These are phyloP conservation scores for Hemibagrus guttatus DNA, from an alignment of 2,797 vertebrate species.

Conservation along the genomic window DNA sequence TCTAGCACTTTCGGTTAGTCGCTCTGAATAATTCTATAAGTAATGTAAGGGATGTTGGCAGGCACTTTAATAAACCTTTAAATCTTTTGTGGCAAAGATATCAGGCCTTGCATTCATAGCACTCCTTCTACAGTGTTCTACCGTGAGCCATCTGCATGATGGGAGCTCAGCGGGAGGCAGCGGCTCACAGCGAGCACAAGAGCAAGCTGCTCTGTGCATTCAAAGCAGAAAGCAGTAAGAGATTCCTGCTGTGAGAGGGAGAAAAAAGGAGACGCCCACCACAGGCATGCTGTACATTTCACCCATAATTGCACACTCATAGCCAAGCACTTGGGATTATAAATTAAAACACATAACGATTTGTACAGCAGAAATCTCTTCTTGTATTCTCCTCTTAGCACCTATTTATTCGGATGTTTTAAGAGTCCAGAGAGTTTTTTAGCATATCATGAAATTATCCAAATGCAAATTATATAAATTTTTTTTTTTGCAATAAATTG, in stretches of 20 bases:
- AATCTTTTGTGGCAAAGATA: constrained; percentile 6
- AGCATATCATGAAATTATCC: neutral
- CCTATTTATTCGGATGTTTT: neutral
- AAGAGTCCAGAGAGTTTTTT: neutral
- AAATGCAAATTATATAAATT: neutral
- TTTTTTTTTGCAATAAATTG: neutral
- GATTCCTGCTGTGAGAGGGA: constrained; percentile 35
- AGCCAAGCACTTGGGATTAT: neutral
- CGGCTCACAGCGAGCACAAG: constrained; percentile 32
- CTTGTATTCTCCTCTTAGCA: neutral
- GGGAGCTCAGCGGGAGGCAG: constrained; percentile 41
- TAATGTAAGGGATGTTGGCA: neutral
- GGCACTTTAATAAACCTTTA: constrained; percentile 23
- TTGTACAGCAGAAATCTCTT: neutral
- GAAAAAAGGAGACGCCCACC: constrained; percentile 24
- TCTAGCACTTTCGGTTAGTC: neutral
- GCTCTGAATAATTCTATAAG: neutral
- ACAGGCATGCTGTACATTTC: constrained; percentile 5
- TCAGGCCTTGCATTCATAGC: neutral
- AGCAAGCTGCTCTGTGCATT: constrained; percentile 43
- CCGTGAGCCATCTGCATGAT: constrained; percentile 37
- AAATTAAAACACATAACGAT: neutral
- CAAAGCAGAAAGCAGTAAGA: constrained; percentile 40
- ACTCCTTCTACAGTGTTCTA: constrained; percentile 21
- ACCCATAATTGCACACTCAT: neutral